Conservation (phyloP, 2,888 invertebrate genomes). For the Pachliopta kotzebuea region DNA sequence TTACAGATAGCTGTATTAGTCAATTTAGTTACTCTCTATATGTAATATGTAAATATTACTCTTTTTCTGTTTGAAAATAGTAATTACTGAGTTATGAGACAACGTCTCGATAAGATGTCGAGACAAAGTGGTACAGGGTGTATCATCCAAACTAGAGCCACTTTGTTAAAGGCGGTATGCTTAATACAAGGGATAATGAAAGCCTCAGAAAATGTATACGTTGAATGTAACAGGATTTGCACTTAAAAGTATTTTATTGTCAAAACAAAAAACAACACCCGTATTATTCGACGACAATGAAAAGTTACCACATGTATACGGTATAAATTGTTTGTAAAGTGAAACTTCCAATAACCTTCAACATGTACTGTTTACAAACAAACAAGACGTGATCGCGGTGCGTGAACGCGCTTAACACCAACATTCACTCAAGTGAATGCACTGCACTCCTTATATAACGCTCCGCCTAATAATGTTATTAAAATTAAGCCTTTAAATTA, state of each 20-base stretch:
- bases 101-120: too few species aligned
- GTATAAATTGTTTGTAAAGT: constrained; percentile 31
- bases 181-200: not conserved
- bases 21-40: too few species aligned
- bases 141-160: too few species aligned
- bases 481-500: not conserved
- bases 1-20: too few species aligned
- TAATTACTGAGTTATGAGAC: too few species aligned
- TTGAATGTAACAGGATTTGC: not conserved
- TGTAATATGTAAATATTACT: too few species aligned
- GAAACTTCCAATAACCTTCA: constrained; percentile 47
- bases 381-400: constrained; percentile 49
- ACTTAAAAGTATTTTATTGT: not conserved
- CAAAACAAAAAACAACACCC: constrained; percentile 4
- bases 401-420: constrained; percentile 20
- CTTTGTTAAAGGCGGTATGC: too few species aligned
- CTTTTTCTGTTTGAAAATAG: too few species aligned
- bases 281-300: constrained; percentile 3
- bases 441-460: constrained; percentile 33
- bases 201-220: not conserved
- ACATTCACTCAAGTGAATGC: constrained; percentile 16
- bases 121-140: too few species aligned
- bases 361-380: constrained; percentile 60
- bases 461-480: constrained; percentile 27
- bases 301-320: not conserved